A percentile compares a stretch with the other conserved stretches of the same genome.
Conservation (phyloP, 2,113 vertebrate species). For the Lepus timidus region DNA sequence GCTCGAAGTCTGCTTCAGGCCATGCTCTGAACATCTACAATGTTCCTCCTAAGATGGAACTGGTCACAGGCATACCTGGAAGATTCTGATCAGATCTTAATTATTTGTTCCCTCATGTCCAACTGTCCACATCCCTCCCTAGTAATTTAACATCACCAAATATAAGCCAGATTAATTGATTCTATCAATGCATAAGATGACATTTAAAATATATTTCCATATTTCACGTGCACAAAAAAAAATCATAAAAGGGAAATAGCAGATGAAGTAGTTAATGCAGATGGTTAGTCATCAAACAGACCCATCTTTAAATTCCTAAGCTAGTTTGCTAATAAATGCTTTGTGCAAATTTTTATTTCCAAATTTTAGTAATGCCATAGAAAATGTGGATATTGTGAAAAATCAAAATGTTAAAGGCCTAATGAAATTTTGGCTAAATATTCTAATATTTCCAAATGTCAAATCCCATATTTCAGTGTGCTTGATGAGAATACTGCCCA, state of each 20-base stretch:
- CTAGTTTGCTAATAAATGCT: neutral
- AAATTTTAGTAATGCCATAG: neutral
- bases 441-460: constrained; percentile 19
- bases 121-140: neutral
- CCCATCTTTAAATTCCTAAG: neutral
- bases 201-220: neutral
- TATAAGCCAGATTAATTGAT: neutral
- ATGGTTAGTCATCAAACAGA: neutral
- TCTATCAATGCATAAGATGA: neutral
- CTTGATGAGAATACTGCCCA: neutral
- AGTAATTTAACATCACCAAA: neutral
- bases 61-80: neutral
- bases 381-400: neutral
- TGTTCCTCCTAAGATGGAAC: neutral
- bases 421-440: constrained; percentile 39
- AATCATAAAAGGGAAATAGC: neutral
- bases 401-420: neutral
- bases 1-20: neutral
- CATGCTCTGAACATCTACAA: too few relatives aligned
- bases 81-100: neutral
- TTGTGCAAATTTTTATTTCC: neutral
- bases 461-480: neutral
- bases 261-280: neutral
- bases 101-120: neutral
- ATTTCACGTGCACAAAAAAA: neutral